Base-by-base conservation (phyloP, 2,113 vertebrate species). In the Poecile atricapillus region DNA sequence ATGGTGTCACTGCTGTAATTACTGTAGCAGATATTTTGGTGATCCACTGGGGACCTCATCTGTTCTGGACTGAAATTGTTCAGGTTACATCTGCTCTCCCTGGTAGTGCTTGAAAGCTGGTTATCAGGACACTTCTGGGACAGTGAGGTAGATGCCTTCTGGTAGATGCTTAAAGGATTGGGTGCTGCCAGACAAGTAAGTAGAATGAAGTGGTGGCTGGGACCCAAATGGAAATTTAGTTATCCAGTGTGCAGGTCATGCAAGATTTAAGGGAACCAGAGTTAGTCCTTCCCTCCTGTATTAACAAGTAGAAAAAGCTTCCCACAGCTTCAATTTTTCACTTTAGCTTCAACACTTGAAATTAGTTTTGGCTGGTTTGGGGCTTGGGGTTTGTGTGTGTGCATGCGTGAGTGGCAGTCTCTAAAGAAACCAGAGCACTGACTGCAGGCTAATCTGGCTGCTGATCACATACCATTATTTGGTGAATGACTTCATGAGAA, bases 401-500 rank as follows among this genome's bases (percentile, higher is more conserved):
- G 11, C 27, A 21, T 65, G 19, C 59, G 7, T 49, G 33, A 73
- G 13, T 52, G 39, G 41, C 49, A 94, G 39, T 15, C 41, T 91
- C 33, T 30, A 27, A 20, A 52, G 49, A 37, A 88, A 58, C 19
- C 5, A 43, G 11, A 68, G 67, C 73, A 73, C 19, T 92, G 60
- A 56, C 68, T 94, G 68, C 27, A 65, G 68, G 56, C 53, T 95
- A 94, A 86, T 82, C 76, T 87, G 69, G 82, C 65, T 97, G 53
- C 78, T 96, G 92, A 96, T 97, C 88, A 94, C 91, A 95, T 81
- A 77, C 35, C 43, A 64, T 84, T 92, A 70, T 93, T 90, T 93
- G 52, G 59, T 10, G 9, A 94, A 94, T 83, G 56, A 80, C 83
- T 97, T 71, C 44, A 94, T 89, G 76, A 94, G 58, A 52, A 94